These are phyloP conservation scores for Brachionus paranguensis DNA, from an alignment of 1,140 invertebrate genomes.

Conservation along the genomic window DNA sequence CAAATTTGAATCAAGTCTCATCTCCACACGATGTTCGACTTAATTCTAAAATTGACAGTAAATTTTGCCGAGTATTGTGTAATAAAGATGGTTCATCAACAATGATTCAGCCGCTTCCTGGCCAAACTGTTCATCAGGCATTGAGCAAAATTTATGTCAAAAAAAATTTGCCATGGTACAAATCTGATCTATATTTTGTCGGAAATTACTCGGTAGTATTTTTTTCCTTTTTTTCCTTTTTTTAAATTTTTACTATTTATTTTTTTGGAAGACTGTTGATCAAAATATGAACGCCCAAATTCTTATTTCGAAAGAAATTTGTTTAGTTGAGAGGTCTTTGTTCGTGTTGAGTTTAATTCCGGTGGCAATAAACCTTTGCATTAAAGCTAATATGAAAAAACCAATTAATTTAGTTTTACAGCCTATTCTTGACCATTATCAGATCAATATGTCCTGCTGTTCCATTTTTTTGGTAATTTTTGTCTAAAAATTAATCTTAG, in stretches of 20 bases:
- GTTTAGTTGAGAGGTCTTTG: slow-evolving; percentile 1
- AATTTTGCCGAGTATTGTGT: slow-evolving; percentile 28
- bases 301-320: slow-evolving; percentile 15
- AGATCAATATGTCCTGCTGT: neutral
- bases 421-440: slow-evolving; percentile 29
- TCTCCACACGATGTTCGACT: neutral
- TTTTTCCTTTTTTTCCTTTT: neutral
- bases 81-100: slow-evolving; percentile 36
- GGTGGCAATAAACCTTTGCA: slow-evolving; percentile 30
- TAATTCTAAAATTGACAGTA: neutral
- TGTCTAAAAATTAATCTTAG: no score
- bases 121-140: slow-evolving; percentile 26
- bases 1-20: neutral
- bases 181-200: slow-evolving; percentile 29
- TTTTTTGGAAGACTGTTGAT: neutral
- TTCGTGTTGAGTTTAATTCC: slow-evolving; percentile 22
- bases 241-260: neutral
- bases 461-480: neutral
- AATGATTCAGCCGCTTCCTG: slow-evolving; percentile 8
- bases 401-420: neutral
- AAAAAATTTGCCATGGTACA: slow-evolving; percentile 33
- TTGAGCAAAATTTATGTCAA: slow-evolving; percentile 11
- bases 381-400: slow-evolving; percentile 26
- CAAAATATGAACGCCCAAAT: neutral
- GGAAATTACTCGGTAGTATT: neutral